Conservation (phyloP, 2,888 invertebrate species). For the Teleogryllus oceanicus region DNA sequence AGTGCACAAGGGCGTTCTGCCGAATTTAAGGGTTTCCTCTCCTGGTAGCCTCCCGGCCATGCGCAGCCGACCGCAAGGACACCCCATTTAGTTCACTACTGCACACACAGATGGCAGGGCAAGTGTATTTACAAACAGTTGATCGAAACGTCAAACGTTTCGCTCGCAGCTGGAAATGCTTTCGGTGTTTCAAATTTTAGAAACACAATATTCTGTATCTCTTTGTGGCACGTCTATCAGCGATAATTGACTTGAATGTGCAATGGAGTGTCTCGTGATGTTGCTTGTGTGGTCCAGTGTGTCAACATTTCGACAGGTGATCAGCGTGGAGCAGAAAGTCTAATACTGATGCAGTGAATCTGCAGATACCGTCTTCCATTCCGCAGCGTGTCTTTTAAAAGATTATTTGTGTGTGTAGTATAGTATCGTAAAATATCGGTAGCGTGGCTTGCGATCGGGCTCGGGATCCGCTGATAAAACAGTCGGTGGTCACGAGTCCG, state of each 20-base stretch:
- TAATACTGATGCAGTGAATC: conserved; percentile 20
- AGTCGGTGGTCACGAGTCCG: conserved; percentile 50
- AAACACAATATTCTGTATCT: neutral
- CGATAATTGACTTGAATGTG: neutral
- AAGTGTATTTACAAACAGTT: conserved; percentile 18
- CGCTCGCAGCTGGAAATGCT: conserved; percentile 9
- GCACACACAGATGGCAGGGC: neutral
- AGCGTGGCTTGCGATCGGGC: conserved; percentile 36
- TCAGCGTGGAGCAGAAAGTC: neutral
- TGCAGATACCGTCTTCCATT: conserved; percentile 1
- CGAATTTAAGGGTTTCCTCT: too few species aligned
- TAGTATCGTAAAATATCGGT: conserved; percentile 24
- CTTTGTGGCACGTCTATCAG: neutral
- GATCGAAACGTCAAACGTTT: conserved; percentile 18
- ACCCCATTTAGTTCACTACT: neutral
- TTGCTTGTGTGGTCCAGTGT: neutral
- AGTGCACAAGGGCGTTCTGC: too few species aligned
- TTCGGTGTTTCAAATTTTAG: neutral
- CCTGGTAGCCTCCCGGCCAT: too few species aligned
- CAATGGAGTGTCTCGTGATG: neutral
- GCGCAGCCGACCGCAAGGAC: neutral
- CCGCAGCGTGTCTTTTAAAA: neutral
- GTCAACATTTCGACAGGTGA: neutral
- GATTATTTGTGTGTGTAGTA: conserved; percentile 18
- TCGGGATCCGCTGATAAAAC: conserved; percentile 49